Base-by-base conservation (phyloP, 2,113 vertebrate genomes). In the Etia nguti region DNA sequence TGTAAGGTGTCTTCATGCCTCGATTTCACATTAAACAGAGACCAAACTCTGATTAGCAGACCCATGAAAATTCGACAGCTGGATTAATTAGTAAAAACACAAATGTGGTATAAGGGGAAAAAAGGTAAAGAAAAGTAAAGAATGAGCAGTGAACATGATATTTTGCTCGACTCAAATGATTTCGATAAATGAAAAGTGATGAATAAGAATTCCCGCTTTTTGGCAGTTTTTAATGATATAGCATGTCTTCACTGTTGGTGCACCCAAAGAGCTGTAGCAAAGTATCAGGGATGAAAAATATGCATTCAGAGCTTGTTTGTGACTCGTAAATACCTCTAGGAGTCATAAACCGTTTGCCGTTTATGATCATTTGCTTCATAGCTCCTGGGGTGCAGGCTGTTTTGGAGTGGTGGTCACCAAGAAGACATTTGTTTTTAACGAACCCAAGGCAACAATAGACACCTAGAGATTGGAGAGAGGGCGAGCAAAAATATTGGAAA, bases 1-100 rank as follows among this genome's bases (percentile, higher is more conserved):
- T 80, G 38, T 2, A 11, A 29, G 54, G 75, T 59, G 41, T 79
- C 31, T 31, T 68, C 8, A 10, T n/a, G 12, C 26, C 29, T 70
- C 15, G 24, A 59, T 70, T 86, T 83, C 31, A 62, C 29, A 65
- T 86, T 41, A 65, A 84, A 87, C 43, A 15, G 41, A 86, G 60
- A 80, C n/a, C 52, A 13, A 57, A 60, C 73, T 57, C 82, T 15
- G 54, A 82, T 85, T 20, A 81, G 77, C 68, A 83, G 84, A 90
- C 82, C 77, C 81, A 73, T 57, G 77, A 86, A 79, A 87, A 91
- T 90, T 54, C 0, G 1, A 82, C 84, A 85, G 86, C 88, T 87
- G 81, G 84, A 90, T 92, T 90, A 83, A 89, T n/a, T 90, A 68
- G 70, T 57, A 86, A 88, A 90, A 92, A 87, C 79, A 89, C 84